These are phyloP conservation scores for Piprites chloris DNA, from an alignment of 2,113 vertebrate genomes.

Conservation along the genomic window DNA sequence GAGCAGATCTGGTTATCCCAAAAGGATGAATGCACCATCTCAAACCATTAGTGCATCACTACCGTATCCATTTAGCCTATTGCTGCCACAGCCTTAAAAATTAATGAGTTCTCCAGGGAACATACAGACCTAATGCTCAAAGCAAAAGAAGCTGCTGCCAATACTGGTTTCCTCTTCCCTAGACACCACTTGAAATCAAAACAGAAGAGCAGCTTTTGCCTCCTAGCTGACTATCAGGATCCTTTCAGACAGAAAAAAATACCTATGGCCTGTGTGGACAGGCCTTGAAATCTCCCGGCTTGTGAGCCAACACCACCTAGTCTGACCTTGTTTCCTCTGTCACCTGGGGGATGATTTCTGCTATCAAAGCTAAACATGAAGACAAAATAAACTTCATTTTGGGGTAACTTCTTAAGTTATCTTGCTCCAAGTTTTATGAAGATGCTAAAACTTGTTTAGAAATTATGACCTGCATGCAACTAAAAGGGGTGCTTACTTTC, in stretches of 20 bases:
- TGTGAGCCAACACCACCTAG: neutral
- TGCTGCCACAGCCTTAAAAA: slow-evolving; percentile 10
- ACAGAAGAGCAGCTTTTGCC: neutral
- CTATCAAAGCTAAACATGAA: neutral
- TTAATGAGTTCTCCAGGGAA: slow-evolving; percentile 11
- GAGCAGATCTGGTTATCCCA: neutral
- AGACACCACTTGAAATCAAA: neutral
- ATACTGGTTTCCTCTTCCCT: neutral
- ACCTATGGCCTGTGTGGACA: neutral
- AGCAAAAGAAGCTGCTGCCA: slow-evolving; percentile 11
- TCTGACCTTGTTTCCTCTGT: neutral
- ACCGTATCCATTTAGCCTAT: neutral
- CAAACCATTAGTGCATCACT: neutral
- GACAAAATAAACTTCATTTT: neutral
- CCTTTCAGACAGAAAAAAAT: neutral
- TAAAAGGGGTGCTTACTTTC: neutral
- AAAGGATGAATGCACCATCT: neutral
- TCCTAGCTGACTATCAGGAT: neutral
- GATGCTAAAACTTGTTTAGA: neutral
- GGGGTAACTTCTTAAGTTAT: neutral
- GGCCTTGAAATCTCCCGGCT: neutral
- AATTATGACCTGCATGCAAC: neutral
- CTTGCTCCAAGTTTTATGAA: neutral
- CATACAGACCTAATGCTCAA: neutral
- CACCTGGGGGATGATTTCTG: neutral